A percentile compares a stretch with the other conserved stretches of the same genome.
Conservation (phyloP, 1,140 invertebrate species). For the Stegodyphus mimosarum region DNA sequence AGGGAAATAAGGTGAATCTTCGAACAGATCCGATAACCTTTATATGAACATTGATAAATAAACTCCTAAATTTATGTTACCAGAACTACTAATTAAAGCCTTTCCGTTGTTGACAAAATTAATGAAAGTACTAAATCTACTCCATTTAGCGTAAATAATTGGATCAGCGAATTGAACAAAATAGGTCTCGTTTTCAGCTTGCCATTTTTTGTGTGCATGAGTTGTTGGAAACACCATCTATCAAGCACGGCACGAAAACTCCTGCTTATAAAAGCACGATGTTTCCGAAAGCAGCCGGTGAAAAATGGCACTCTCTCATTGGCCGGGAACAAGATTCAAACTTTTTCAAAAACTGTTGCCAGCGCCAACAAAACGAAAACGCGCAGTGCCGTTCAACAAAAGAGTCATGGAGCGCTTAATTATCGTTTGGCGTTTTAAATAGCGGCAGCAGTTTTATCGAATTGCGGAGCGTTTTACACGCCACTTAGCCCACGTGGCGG, state of each 20-base stretch:
- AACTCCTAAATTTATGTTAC: slow-evolving; percentile 30
- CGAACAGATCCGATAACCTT: not conserved
- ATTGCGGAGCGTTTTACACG: slow-evolving; percentile 45
- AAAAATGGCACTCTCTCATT: slow-evolving; percentile 31
- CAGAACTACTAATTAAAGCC: slow-evolving; percentile 41
- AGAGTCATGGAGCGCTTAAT: slow-evolving; percentile 50
- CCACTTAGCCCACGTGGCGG: slow-evolving; percentile 51
- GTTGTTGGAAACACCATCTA: slow-evolving; percentile 32
- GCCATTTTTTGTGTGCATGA: slow-evolving; percentile 38
- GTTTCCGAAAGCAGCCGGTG: slow-evolving; percentile 13
- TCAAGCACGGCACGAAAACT: slow-evolving; percentile 47
- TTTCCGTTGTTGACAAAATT: slow-evolving; percentile 50
- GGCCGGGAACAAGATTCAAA: slow-evolving; percentile 37
- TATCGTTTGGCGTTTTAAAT: slow-evolving; percentile 59
- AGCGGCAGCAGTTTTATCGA: slow-evolving; percentile 56
- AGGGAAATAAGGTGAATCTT: too few species aligned
- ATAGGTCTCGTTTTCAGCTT: slow-evolving; percentile 26
- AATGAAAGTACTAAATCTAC: slow-evolving; percentile 41
- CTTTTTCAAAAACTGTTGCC: slow-evolving; percentile 60
- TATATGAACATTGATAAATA: slow-evolving; percentile 24
- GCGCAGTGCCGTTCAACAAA: slow-evolving; percentile 2
- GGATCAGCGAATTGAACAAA: slow-evolving; percentile 39
- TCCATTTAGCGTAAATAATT: slow-evolving; percentile 45
- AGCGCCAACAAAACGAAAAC: slow-evolving; percentile 51
- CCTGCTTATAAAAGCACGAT: slow-evolving; percentile 30